Conservation (phyloP, 2,113 vertebrate species). For the Strix aluco region DNA sequence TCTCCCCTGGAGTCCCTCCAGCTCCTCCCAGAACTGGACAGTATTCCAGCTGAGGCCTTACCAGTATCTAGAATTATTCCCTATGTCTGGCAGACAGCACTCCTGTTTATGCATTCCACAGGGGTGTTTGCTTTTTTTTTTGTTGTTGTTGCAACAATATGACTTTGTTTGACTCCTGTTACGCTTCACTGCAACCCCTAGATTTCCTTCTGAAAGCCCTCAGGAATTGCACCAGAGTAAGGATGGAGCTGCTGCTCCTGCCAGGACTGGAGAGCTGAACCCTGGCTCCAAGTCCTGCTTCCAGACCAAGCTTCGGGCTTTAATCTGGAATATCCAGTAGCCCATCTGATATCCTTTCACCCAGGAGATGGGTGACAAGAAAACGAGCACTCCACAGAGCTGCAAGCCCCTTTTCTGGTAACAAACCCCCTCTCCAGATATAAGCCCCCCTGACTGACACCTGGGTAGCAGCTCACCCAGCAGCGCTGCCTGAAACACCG, state of each 20-base stretch:
- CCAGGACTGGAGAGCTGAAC: background rate
- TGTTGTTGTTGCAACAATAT: background rate
- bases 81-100: background rate
- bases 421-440: background rate
- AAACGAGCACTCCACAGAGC: rapidly evolving
- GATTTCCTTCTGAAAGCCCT: background rate
- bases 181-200: background rate
- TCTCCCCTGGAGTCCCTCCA: background rate
- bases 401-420: background rate
- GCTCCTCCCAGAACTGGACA: constrained; percentile 11
- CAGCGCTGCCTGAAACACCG: background rate
- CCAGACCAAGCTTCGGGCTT: background rate
- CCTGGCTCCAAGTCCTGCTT: background rate
- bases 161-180: background rate
- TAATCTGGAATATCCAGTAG: background rate
- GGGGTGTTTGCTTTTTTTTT: background rate
- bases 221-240: background rate
- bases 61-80: background rate
- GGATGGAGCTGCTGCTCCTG: background rate
- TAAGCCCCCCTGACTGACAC: rapidly evolving
- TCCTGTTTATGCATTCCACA: background rate
- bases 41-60: background rate
- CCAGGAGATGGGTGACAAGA: background rate
- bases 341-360: background rate
- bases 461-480: background rate